These are phyloP conservation scores for Tiliacea citrago DNA, from an alignment of 2,888 invertebrate genomes.

Conservation along the genomic window DNA sequence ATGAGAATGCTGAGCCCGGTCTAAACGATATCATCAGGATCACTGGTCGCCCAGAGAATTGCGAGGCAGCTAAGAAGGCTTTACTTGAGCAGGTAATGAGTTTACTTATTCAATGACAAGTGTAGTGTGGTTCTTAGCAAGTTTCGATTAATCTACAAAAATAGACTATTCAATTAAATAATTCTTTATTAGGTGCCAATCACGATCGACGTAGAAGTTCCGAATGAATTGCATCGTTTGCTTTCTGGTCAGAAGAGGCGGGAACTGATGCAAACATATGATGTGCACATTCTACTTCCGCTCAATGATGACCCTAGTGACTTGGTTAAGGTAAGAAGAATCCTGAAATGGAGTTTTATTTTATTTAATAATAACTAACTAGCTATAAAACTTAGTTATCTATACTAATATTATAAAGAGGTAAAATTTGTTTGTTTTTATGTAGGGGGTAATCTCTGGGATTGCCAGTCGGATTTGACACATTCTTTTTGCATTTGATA, in stretches of 20 bases:
- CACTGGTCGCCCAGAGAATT: constrained; percentile 97
- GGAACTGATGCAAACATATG: constrained; percentile 97
- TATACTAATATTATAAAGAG: no score
- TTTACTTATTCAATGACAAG: neutral
- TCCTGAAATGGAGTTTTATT: neutral
- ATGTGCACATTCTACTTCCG: constrained; percentile 97
- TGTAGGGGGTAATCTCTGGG: no score
- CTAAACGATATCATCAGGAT: constrained; percentile 96
- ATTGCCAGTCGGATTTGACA: no score
- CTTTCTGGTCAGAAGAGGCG: constrained; percentile 98
- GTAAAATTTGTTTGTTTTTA: no score
- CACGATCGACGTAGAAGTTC: constrained; percentile 95
- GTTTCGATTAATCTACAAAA: neutral
- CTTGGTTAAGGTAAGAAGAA: constrained; percentile 93
- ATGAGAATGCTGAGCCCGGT: constrained; percentile 88
- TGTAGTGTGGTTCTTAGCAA: neutral
- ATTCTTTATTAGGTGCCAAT: constrained; percentile 91
- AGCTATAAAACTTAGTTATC: no score
- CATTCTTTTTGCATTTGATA: no score
- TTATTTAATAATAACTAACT: neutral
- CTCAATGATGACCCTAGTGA: constrained; percentile 96
- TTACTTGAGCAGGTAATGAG: constrained; percentile 93
- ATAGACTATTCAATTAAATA: neutral
- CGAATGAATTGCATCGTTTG: constrained; percentile 97
- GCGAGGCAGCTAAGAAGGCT: constrained; percentile 96